Conservation (phyloP, 2,888 invertebrate species). For the Bruchidius siliquastri region DNA sequence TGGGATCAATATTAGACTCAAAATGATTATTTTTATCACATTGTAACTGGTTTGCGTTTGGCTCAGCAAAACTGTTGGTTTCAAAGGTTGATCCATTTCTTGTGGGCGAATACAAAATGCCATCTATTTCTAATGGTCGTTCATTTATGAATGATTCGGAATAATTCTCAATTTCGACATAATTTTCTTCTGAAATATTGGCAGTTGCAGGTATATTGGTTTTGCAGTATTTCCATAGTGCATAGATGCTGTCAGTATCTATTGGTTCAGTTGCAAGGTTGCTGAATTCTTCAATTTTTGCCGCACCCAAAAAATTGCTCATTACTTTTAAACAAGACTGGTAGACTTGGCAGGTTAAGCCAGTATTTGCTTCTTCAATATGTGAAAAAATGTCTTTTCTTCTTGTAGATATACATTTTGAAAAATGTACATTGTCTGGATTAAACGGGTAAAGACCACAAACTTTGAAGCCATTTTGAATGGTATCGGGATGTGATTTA, state of each 20-base stretch:
- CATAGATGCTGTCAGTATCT: too few species aligned
- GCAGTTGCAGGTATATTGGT: too few species aligned
- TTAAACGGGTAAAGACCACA: background rate
- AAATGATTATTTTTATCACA: background rate
- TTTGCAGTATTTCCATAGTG: too few species aligned
- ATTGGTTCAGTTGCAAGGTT: too few species aligned
- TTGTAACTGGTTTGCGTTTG: background rate
- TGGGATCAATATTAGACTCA: too few species aligned
- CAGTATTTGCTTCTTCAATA: background rate
- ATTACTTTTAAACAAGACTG: background rate
- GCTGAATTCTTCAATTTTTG: too few species aligned
- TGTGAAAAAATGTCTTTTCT: background rate
- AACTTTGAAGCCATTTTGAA: background rate
- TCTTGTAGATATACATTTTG: conserved; percentile 1
- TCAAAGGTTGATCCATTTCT: background rate
- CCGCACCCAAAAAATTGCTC: background rate
- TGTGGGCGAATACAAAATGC: background rate
- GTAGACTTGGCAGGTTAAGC: background rate
- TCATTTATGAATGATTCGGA: background rate
- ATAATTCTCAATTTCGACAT: background rate
- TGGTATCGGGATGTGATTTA: background rate
- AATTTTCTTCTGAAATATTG: background rate
- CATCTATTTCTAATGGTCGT: background rate
- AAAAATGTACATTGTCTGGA: conserved; percentile 1
- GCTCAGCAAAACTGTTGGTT: too few species aligned